phyloP scores from a whole-genome alignment of 2,797 vertebrate genomes.

The Molothrus aeneus region DNA sequence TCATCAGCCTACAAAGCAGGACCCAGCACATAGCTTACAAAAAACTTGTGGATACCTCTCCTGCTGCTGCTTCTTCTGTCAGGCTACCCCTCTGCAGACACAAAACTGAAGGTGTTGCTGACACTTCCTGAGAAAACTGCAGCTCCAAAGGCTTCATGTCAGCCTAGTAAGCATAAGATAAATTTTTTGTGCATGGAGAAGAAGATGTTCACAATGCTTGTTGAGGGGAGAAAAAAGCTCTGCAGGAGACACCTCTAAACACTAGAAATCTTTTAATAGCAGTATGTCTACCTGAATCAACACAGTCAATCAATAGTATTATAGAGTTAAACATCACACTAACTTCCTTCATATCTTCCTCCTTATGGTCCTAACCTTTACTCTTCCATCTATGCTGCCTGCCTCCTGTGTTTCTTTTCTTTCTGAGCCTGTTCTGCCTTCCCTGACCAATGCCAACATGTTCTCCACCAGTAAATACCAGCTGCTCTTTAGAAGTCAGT shows the following conservation, averaged over 20 bases:
- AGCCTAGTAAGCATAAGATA: neutral
- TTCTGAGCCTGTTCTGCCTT: neutral
- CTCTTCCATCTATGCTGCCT: neutral
- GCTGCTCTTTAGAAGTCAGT: neutral
- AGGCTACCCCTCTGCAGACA: neutral
- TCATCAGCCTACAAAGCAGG: accelerated
- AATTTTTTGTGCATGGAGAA: neutral
- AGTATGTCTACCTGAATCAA: neutral
- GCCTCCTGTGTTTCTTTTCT: neutral
- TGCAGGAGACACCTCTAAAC: neutral
- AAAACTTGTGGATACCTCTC: neutral
- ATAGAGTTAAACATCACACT: constrained; percentile 2
- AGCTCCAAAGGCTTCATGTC: neutral
- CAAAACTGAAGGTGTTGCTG: neutral
- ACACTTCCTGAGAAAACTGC: neutral
- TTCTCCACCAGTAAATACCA: neutral
- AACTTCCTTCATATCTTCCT: neutral
- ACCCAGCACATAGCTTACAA: neutral
- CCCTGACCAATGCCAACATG: neutral
- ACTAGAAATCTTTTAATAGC: neutral
- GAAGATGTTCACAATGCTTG: neutral
- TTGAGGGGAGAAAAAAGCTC: neutral
- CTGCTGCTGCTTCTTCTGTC: neutral
- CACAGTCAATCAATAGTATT: neutral
- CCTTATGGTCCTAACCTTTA: neutral